These are phyloP conservation scores for Tetraneura akinire DNA, from an alignment of 1,140 invertebrate species.

Conservation along the genomic window DNA sequence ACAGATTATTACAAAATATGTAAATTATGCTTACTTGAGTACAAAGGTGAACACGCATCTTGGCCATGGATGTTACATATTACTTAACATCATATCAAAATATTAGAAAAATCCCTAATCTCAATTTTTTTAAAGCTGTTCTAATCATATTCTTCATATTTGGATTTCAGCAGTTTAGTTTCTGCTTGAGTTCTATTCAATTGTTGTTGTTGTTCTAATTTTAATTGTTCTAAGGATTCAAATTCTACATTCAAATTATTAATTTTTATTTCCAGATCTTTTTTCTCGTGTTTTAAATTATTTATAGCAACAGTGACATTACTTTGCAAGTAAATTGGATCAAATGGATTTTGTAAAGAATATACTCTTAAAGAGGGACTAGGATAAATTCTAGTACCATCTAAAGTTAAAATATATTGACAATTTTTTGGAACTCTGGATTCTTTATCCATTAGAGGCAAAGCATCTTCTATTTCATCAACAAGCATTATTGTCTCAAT, in stretches of 20 bases:
- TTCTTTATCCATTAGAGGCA: constrained; percentile 64
- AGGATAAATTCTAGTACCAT: constrained; percentile 38
- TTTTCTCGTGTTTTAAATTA: constrained; percentile 35
- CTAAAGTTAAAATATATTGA: constrained; percentile 52
- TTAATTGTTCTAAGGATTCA: constrained; percentile 3
- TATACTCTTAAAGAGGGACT: constrained; percentile 32
- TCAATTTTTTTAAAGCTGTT: no score
- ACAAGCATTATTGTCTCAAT: constrained; percentile 73
- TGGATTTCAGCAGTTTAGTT: not conserved
- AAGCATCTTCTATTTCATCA: constrained; percentile 66
- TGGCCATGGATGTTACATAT: no score
- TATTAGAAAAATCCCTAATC: no score
- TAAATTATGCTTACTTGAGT: no score
- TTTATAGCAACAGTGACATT: constrained; percentile 23
- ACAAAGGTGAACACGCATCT: no score
- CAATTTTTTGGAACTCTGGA: constrained; percentile 70
- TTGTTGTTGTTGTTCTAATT: constrained; percentile 11
- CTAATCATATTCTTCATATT: constrained; percentile 30
- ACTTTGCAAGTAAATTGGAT: constrained; percentile 32
- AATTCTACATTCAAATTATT: not conserved
- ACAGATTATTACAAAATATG: no score
- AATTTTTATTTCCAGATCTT: constrained; percentile 17
- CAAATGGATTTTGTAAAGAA: not conserved
- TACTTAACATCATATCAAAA: no score
- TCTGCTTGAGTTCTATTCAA: constrained; percentile 12